These are phyloP conservation scores for Zeus faber DNA, from an alignment of 2,113 vertebrate genomes.

Conservation along the genomic window DNA sequence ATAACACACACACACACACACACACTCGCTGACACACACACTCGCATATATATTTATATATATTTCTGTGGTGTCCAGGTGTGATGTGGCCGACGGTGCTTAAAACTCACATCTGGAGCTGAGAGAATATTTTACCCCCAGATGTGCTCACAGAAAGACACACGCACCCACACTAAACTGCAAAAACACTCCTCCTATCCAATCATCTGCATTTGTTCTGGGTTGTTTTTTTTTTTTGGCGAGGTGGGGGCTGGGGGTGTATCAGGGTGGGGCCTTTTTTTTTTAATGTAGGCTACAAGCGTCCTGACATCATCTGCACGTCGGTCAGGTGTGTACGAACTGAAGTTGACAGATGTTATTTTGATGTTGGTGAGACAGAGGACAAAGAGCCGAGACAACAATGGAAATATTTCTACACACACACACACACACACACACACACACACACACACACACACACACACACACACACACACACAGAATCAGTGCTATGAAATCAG, in stretches of 20 bases:
- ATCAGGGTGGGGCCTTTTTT: conserved; percentile 7
- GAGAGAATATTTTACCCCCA: conserved; percentile 37
- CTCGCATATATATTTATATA: not conserved
- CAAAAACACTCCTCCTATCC: not conserved
- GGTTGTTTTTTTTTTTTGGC: conserved; percentile 30
- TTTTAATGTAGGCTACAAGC: conserved; percentile 1
- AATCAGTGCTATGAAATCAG: conserved; percentile 54
- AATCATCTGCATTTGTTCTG: not conserved
- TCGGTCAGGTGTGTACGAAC: conserved; percentile 71
- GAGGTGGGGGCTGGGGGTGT: no score
- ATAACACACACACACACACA: not conserved
- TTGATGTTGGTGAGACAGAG: conserved; percentile 66
- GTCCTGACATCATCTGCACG: conserved; percentile 68
- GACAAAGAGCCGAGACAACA: conserved; percentile 56
- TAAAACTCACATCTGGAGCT: conserved; percentile 61
- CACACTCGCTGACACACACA: not conserved
- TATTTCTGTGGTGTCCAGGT: conserved; percentile 58
- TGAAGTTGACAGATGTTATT: conserved; percentile 78
- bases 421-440: conserved; percentile 6
- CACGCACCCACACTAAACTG: conserved; percentile 8
- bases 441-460: conserved; percentile 13
- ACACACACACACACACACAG: conserved; percentile 16
- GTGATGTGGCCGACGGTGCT: conserved; percentile 38
- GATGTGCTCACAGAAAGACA: conserved; percentile 52
- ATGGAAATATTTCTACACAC: conserved; percentile 27